Percentiles rank a stretch among this genome's conserved stretches.
Conservation (phyloP, 2,888 invertebrate species). For the Andrena camellia region DNA sequence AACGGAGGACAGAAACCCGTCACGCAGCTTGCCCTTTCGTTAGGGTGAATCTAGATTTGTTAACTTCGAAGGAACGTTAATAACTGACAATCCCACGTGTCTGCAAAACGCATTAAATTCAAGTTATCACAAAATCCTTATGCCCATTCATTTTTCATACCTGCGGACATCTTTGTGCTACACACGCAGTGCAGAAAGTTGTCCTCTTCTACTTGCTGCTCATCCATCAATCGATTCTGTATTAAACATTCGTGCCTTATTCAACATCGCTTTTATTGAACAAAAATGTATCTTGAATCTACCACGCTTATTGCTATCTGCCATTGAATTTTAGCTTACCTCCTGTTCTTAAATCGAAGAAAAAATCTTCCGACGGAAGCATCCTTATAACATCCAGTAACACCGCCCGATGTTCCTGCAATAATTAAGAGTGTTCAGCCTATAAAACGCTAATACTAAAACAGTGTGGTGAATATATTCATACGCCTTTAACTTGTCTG, state of each 20-base stretch:
- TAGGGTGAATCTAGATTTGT: constrained; percentile 58
- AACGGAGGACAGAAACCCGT: constrained; percentile 49
- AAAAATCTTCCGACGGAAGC: constrained; percentile 53
- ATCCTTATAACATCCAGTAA: constrained; percentile 40
- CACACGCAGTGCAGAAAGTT: background rate
- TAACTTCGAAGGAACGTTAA: constrained; percentile 30
- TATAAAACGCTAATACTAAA: too few species aligned
- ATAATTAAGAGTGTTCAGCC: too few species aligned
- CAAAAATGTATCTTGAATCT: background rate
- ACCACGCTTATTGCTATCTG: constrained; percentile 25
- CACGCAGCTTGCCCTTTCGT: constrained; percentile 60
- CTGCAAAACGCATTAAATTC: background rate
- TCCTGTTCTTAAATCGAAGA: constrained; percentile 48
- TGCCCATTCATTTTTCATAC: background rate
- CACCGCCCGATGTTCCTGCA: too few species aligned
- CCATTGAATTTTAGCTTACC: constrained; percentile 72
- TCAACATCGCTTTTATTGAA: background rate
- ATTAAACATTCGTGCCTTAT: too few species aligned
- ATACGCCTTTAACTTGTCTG: too few species aligned
- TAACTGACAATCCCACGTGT: constrained; percentile 17
- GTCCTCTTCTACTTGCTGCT: too few species aligned
- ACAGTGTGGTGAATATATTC: too few species aligned
- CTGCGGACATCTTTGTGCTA: background rate
- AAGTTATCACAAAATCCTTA: background rate
- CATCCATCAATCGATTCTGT: too few species aligned